Percentiles rank a stretch among this genome's conserved stretches.
These are phyloP conservation scores for Xylota segnis DNA, from an alignment of 2,888 invertebrate species.

Conservation along the genomic window DNA sequence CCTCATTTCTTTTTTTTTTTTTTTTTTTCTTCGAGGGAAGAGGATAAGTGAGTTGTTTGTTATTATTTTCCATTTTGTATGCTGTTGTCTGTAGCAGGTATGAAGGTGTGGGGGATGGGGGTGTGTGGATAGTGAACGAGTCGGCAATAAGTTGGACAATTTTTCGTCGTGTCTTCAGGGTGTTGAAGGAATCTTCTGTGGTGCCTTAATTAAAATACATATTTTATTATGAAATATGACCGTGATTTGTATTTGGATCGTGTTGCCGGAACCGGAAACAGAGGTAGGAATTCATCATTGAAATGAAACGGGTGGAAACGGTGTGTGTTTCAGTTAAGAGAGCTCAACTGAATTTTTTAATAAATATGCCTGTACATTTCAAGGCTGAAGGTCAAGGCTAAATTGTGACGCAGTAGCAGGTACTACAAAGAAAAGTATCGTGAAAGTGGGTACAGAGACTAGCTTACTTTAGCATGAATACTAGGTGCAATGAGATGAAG, in stretches of 20 bases:
- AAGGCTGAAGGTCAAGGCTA: not conserved
- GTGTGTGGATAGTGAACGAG: conserved; percentile 28
- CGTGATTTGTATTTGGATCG: conserved; percentile 13
- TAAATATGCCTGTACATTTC: not conserved
- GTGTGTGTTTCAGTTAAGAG: not conserved
- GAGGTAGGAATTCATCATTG: not conserved
- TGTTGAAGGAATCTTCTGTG: conserved; percentile 34
- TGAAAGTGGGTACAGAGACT: too few species aligned
- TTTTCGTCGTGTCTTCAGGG: conserved; percentile 43
- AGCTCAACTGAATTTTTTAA: not conserved
- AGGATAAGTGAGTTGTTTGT: conserved; percentile 74
- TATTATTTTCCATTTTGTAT: conserved; percentile 62
- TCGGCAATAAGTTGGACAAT: conserved; percentile 24
- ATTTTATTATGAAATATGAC: conserved; percentile 37
- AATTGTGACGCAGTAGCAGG: too few species aligned
- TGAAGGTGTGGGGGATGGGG: not conserved
- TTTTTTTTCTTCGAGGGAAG: conserved; percentile 1
- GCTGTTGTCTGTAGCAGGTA: conserved; percentile 30
- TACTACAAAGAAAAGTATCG: too few species aligned
- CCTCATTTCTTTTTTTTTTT: not conserved
- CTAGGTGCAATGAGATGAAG: too few species aligned
- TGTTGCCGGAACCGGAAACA: not conserved
- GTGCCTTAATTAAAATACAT: conserved; percentile 44
- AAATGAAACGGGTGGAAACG: not conserved
- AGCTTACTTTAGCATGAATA: too few species aligned